phyloP scores from a whole-genome alignment of 2,888 invertebrate genomes.

The Tetramorium bicarinatum region DNA sequence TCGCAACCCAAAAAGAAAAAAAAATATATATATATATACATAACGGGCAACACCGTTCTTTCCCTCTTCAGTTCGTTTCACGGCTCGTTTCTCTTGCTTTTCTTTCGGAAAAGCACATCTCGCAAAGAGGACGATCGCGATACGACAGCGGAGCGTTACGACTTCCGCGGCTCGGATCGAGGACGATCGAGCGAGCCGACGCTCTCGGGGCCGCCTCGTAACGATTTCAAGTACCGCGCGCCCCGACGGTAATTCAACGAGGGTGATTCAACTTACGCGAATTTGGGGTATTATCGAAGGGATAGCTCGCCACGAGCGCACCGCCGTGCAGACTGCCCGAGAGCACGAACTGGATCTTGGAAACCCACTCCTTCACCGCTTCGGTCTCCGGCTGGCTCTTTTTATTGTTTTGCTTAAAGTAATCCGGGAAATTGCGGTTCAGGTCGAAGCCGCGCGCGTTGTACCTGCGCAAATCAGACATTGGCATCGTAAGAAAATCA shows the following conservation, averaged over 20 bases:
- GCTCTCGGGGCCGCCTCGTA: neutral
- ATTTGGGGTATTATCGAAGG: constrained; percentile 98
- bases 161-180: constrained; percentile 30
- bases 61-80: neutral
- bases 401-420: constrained; percentile 95
- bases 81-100: neutral
- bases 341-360: constrained; percentile 96
- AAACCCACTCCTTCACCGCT: constrained; percentile 97
- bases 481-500: constrained; percentile 49
- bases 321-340: constrained; percentile 98
- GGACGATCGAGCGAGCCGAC: constrained; percentile 2
- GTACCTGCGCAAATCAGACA: constrained; percentile 87
- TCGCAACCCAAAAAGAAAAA: constrained; percentile 11
- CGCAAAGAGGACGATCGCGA: neutral
- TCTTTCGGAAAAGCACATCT: neutral
- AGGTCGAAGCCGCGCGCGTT: constrained; percentile 96
- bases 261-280: constrained; percentile 90
- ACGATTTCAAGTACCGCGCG: constrained; percentile 10
- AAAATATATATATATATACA: neutral
- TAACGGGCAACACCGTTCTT: neutral
- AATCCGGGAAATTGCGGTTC: constrained; percentile 98
- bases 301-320: constrained; percentile 98
- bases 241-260: neutral
- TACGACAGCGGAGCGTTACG: neutral
- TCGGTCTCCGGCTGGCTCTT: constrained; percentile 97